These are phyloP conservation scores for Mustela lutreola DNA, from an alignment of 2,113 vertebrate genomes.

Conservation along the genomic window DNA sequence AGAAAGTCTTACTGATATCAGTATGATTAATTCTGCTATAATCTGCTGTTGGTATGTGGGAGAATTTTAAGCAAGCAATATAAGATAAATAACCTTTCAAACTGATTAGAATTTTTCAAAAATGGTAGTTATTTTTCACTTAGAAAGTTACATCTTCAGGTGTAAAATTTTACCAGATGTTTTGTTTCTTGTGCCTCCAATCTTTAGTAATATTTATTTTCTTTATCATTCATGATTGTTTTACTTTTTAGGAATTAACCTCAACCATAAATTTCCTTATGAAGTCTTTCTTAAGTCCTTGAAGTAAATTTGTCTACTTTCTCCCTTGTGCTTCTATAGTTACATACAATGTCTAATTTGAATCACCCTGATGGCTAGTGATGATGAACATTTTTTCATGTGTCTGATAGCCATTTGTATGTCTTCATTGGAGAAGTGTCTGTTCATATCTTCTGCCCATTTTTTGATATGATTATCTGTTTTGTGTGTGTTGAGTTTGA, in stretches of 20 bases:
- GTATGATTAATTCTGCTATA: not conserved
- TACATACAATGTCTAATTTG: not conserved
- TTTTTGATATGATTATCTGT: too few relatives aligned
- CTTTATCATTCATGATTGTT: not conserved
- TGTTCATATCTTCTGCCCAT: too few relatives aligned
- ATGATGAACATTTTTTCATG: too few relatives aligned
- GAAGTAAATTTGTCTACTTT: not conserved
- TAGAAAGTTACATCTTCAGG: not conserved
- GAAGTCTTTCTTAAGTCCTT: not conserved
- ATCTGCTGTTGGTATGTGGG: not conserved
- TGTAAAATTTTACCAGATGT: not conserved
- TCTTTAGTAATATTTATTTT: not conserved
- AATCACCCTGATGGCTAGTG: too few relatives aligned
- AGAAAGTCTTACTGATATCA: not conserved
- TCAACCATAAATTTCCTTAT: not conserved
- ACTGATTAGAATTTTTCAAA: not conserved
- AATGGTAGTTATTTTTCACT: not conserved
- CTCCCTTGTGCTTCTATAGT: not conserved
- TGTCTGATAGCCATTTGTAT: too few relatives aligned
- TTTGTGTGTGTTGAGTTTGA: too few relatives aligned
- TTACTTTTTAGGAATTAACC: not conserved
- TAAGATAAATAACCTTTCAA: not conserved
- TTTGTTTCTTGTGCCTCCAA: not conserved
- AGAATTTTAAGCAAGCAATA: not conserved
- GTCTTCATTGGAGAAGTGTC: too few relatives aligned